Conservation (phyloP, 1,140 invertebrate species). For the Anoplophora glabripennis region DNA sequence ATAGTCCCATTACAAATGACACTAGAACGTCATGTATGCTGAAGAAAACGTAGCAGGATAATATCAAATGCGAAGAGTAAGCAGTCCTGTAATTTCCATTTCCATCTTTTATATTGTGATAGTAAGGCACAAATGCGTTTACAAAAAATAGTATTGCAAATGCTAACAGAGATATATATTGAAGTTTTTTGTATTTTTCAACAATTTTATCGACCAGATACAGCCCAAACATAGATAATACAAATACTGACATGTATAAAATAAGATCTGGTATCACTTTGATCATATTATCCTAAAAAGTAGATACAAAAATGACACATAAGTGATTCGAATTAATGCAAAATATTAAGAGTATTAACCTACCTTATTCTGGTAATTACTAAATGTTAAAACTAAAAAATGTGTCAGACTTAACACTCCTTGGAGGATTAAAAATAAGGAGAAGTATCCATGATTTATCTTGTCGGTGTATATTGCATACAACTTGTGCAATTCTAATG, state of each 20-base stretch:
- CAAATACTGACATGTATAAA: constrained; percentile 32
- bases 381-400: constrained; percentile 55
- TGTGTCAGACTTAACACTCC: constrained; percentile 62
- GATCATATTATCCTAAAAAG: constrained; percentile 40
- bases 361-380: constrained; percentile 41
- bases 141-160: constrained; percentile 50
- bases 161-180: constrained; percentile 31
- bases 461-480: constrained; percentile 72
- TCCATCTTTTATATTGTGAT: constrained; percentile 48
- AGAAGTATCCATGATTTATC: constrained; percentile 72
- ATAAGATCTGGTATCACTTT: constrained; percentile 47
- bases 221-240: constrained; percentile 10
- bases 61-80: constrained; percentile 66
- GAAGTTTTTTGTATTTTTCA: constrained; percentile 11
- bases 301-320: not conserved
- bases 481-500: constrained; percentile 68
- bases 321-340: constrained; percentile 27
- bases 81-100: constrained; percentile 56
- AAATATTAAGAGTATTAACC: constrained; percentile 46
- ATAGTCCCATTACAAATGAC: constrained; percentile 61
- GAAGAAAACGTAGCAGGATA: constrained; percentile 76
- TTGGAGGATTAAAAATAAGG: constrained; percentile 70
- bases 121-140: constrained; percentile 58
- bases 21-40: constrained; percentile 68
- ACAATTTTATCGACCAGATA: constrained; percentile 15